Evolutionary conservation across 2,113 vertebrate genomes (phyloP), one percentile per base, ranked within the genome.

Genomic region (Leuciscus idus): DNA sequence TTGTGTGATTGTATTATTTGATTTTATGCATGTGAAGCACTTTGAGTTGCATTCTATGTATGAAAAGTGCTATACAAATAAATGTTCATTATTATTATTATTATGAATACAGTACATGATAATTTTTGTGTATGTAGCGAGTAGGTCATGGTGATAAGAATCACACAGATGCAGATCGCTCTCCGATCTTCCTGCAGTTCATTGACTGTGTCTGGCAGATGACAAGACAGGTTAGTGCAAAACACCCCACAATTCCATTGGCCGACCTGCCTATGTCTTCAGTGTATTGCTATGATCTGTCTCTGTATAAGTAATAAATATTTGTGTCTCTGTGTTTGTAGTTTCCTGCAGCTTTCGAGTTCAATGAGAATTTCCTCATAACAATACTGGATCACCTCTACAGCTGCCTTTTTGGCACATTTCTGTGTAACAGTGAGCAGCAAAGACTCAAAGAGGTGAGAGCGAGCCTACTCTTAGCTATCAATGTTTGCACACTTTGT

Each of bases 191-290:
- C 72, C 96, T 99, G 89, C 98, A 99, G 93, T 99, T 99, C 88
- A 94, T 99, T 9, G 98, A 99, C 93, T 99, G 96, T 36, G 98
- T 99, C 80, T 99, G 98, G 98, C 98, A 99, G 79, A 95, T 99
- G 95, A 98, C 97, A n/a, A 96, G 96, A 91, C 98, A 99, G 97
- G 98, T 99, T 91, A 86, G 85, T 87, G 17, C 26, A 36, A 70
- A 79, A 62, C 36, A 43, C 11, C 73, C 28, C 7, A 23, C 28
- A 23, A 9, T 79, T 70, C 11, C 10, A 55, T 1, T 11, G 10
- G 33, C 33, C 2, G 0, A 3, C 6, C 19, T 57, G 19, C 19
- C 19, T 9, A 23, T 48, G 19, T 70, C 17, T 50, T 64, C 19
- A 59, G 15, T 36, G 15, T 80, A 4, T 1, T 64, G 17, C 6